Evolutionary conservation across 2,113 vertebrate genomes (phyloP), one percentile per base, ranked within the genome.

Genomic region (Psilopsiagon aurifrons): DNA sequence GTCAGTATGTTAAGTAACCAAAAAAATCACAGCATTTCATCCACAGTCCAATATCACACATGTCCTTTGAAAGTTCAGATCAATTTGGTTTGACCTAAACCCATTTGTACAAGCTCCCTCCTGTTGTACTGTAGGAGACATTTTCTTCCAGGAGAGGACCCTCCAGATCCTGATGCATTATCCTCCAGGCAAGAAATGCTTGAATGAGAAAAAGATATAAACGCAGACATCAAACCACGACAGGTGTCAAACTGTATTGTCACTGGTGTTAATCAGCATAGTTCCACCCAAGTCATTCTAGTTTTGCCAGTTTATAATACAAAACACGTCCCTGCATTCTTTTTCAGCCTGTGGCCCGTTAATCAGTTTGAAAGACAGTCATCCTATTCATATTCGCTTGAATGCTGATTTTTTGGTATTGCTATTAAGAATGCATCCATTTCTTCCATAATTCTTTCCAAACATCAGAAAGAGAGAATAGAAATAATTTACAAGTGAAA

Each of bases 401-500:
- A 95, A 79, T 68, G 44, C 51, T 86, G 54, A 46, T 66, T 47
- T 84, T 81, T 47, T 83, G 2, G 19, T 77, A 57, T 39, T 47
- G 20, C 85, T 52, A 76, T 90, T 78, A 64, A 18, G 13, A 68
- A 90, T 90, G 33, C 12, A 64, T 66, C n/a, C 78, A 78, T 75
- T 86, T 94, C 41, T 91, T 84, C 49, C 92, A 51, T 71, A 85
- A 86, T 41, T 92, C 71, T 93, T 88, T 43, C 15, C 47, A 81
- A 93, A 82, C 76, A 83, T 86, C 39, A 35, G 60, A 60, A 83
- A 79, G 29, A 79, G 35, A 94, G 49, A 92, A 83, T 62, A 78
- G 83, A 86, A 95, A 83, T 91, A 1, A 95, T 93, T 96, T 92
- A 83, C 64, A 71, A 86, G 75, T 62, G 87, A 86, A 88, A 70